Base-by-base conservation (phyloP, 2,888 invertebrate species). In the Byasa hedistus region DNA sequence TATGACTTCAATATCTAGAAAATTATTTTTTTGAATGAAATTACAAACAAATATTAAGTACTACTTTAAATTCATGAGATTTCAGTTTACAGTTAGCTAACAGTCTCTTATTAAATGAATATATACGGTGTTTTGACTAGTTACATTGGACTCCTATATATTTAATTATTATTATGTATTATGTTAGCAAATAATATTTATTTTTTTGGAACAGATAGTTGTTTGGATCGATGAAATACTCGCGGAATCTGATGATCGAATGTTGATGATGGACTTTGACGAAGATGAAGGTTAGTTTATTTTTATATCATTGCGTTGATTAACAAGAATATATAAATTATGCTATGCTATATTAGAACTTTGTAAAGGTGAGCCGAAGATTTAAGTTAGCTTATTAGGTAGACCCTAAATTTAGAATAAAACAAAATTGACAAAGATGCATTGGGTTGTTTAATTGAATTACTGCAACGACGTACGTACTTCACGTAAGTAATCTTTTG, bases 181-280 rank as follows among this genome's bases (percentile, higher is more conserved):
- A 44, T 32, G 8, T 32, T 32, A 32, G 10, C 8, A 32, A 32
- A 32, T 27, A 12, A 56, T 27, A n/a, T 19, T n/a, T 17, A 48
- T 32, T 15, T 36, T 32, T 39, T 57, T 1, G 19, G n/a, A 68
- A 36, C 68, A 91, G 91, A 77, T 91, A 66, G 89, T 91, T 0
- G 83, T 89, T 56, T 91, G 91, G 91, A 89, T 91, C 55, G 88
- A 91, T 60, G 89, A 90, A 75, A 85, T 91, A 59, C 79, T 91
- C 19, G 73, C 79, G 23, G 91, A 91, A 69, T 87, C 90, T 1
- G 89, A 91, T 39, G 91, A 90, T 60, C 80, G 86, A n/a, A 89
- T 91, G 89, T 76, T 91, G 27, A 89, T 91, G 88, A 91, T 91
- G 90, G 91, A 91, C 76, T 85, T 83, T 66, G 91, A 91, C 64